Evolutionary conservation across 2,888 invertebrate genomes (phyloP), one percentile per base, ranked within the genome.

Genomic region (Drosophila basisetae): DNA sequence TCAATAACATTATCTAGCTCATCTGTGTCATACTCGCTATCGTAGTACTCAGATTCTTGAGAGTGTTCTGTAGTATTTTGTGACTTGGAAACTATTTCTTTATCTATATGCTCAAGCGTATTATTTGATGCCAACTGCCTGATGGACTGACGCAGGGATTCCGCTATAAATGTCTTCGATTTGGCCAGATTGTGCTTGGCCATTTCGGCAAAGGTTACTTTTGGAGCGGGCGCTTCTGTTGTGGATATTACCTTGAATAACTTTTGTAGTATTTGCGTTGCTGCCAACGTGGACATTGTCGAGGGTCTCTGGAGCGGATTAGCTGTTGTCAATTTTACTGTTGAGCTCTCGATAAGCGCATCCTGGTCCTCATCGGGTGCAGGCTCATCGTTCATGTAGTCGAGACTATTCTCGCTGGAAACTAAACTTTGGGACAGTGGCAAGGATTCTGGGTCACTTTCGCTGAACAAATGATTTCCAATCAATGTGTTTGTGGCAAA

Each of bases 181-280:
- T 84, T 84, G 41, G 74, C 84, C 61, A 83, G 31, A 63, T 76
- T 85, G 18, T 84, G 83, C 11, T 41, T 61, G 22, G 84, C 83
- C 74, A 84, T 41, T 30, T 82, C 71, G 9, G 83, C 65, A 22
- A 85, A 62, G 13, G 84, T 85, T 16, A 85, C 64, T 4, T 25
- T 56, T 0, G 61, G 54, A 10, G 9, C 18, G 0, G 61, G 43
- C n/a, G 67, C 35, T 16, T 74, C 39, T 9, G 80, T 73, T 37
- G 83, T 81, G 10, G 79, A 70, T 53, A 85, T 84, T 7, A 63
- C 76, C 6, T 53, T 61, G 25, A 85, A 83, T 1, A 85, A 52
- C n/a, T 72, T 82, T 13, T 76, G 59, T 4, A 85, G 39, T 16
- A 85, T 73, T 4, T 80, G 59, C 4, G 83, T 82, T 6, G 85